Evolutionary conservation across 2,888 invertebrate genomes (phyloP), one percentile per base, ranked within the genome.

Genomic region (Pseudanteris insignis): DNA sequence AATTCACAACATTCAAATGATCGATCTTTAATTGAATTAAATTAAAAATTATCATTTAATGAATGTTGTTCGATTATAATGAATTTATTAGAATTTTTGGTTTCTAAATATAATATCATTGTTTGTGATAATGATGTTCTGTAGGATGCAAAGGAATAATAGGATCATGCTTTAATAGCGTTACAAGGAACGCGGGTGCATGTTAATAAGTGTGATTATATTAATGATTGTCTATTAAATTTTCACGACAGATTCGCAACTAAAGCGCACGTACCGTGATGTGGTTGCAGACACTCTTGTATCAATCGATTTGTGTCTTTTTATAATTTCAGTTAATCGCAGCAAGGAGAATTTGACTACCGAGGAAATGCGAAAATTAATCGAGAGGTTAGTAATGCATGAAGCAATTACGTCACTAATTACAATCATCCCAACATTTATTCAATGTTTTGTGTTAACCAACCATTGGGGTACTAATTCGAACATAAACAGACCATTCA

Each of bases 321-420:
- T 81, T 83, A 85, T 85, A 34, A 85, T 86, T 83, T 83, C 85
- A 81, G 81, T 82, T 81, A 86, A 85, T 84, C 85, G 84, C 83
- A 82, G 84, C 86, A 92, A 92, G 91, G 92, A 93, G 88, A 91
- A 90, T 86, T 89, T 92, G 89, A 89, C 91, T 85, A 91, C 90
- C 84, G 94, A 94, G 87, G 94, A 94, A 88, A 93, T 94, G 91
- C 90, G 94, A 86, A 94, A 93, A 89, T 91, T 94, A 85, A 91
- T 94, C 86, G 94, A 94, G 89, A 94, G 93, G 94, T 94, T 88
- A 91, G 88, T 90, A 82, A 74, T 70, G 58, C 61, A 60, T 58
- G 53, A 46, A 14, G 21, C 7, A 11, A 40, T 44, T 9, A 14
- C 29, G 53, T 38, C 30, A 44, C 40, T 46, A 33, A 37, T 28